Evolutionary conservation across 1,140 invertebrate species (phyloP).

Genomic region (Wiebesia pumilae): DNA sequence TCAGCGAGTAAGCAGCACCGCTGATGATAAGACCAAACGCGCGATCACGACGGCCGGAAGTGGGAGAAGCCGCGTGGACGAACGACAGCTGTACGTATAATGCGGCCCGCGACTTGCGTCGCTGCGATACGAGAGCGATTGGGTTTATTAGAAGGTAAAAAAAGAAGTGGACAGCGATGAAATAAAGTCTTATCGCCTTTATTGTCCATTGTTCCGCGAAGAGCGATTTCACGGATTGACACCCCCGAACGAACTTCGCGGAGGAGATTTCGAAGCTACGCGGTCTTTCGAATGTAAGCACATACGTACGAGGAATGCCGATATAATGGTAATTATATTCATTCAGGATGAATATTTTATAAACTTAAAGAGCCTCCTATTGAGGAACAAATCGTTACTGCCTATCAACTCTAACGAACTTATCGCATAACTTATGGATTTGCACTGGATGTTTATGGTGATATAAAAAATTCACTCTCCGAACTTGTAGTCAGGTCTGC

Average conservation of each 20-base stretch:
- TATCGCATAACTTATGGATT: neutral
- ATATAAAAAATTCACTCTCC: neutral
- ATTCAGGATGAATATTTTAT: neutral
- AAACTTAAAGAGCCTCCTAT: neutral
- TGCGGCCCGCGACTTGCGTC: neutral
- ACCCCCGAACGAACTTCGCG: neutral
- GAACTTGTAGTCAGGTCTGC: neutral
- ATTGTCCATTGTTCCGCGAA: conserved; percentile 25
- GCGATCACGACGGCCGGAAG: conserved; percentile 1
- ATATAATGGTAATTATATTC: neutral
- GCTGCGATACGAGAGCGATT: neutral
- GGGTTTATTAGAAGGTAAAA: neutral
- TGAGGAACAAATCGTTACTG: no score
- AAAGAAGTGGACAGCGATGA: conserved; percentile 3
- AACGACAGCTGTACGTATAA: neutral
- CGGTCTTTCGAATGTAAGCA: neutral
- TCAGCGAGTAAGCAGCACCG: neutral
- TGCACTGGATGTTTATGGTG: neutral
- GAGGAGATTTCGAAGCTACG: neutral
- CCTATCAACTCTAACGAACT: no score
- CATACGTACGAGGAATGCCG: no score
- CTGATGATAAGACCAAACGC: neutral
- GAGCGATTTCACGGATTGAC: conserved; percentile 12
- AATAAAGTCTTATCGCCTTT: conserved; percentile 59
- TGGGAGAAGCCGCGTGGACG: conserved; percentile 25